Evolutionary conservation across 2,113 vertebrate genomes (phyloP), one percentile per base, ranked within the genome.

Genomic region (Patagioenas fasciata): DNA sequence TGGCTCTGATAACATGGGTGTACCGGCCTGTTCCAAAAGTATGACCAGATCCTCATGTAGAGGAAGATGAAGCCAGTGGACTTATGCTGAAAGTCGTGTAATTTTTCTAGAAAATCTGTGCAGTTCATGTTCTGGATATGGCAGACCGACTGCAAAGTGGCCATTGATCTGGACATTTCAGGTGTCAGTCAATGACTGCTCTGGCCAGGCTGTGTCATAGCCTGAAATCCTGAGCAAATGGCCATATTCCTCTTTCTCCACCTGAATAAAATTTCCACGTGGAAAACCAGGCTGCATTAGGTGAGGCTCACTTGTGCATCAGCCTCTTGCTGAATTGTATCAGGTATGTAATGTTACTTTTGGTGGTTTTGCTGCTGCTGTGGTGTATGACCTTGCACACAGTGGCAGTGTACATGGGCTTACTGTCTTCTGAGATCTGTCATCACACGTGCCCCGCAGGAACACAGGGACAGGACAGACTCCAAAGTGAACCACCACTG

Each of bases 321-420:
- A 21, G 32, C 34, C 50, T 69, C 54, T 86, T 73, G 69, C 60
- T 38, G 51, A 60, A 5, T 28, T 60, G 15, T 56, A 8, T 79
- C 29, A 79, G 23, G 28, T 31, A 10, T 48, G 15, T 25, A 24
- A 24, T 12, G 21, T 32, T 2, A 3, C 26, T 78, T 65, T 81
- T 67, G 38, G 61, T 18, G 19, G 9, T 15, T 67, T 36, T 7
- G 3, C 19, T 77, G 24, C 38, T 69, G 47, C 13, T 70, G 47
- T 11, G 5, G 10, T 15, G 5, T 34, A 7, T 80, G 58, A 47
- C 62, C 15, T 86, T 38, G 26, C 15, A 26, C 31, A 8, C 24
- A 44, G 32, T 5, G 87, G 32, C 9, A 40, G 20, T 48, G 64
- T 28, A 23, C 0, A 0, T 48, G 50, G 54, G 5, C 38, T 74